Conservation (phyloP, 2,888 invertebrate species). For the Mythimna pallens region DNA sequence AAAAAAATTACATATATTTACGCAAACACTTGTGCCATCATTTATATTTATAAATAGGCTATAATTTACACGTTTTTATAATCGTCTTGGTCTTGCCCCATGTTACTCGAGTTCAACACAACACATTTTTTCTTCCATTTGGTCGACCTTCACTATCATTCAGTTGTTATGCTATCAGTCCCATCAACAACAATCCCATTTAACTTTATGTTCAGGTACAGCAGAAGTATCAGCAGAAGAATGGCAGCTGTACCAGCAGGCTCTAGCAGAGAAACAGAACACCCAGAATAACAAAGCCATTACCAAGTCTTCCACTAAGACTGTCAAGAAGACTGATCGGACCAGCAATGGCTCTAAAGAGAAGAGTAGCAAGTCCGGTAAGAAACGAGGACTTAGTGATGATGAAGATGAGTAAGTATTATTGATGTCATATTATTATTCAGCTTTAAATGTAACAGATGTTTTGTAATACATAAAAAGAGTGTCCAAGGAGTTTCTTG, state of each 20-base stretch:
- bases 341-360: slow-evolving; percentile 49
- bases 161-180: too few species aligned
- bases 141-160: too few species aligned
- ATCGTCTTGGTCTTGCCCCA: too few species aligned
- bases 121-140: too few species aligned
- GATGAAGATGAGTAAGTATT: slow-evolving; percentile 83
- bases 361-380: slow-evolving; percentile 59
- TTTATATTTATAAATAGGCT: too few species aligned
- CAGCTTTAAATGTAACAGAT: neutral
- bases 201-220: slow-evolving; percentile 71
- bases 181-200: too few species aligned
- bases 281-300: slow-evolving; percentile 69
- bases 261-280: slow-evolving; percentile 82
- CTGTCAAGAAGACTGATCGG: slow-evolving; percentile 66
- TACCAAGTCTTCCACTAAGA: slow-evolving; percentile 67
- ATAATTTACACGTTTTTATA: too few species aligned
- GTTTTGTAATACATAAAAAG: too few species aligned
- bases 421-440: neutral
- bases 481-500: too few species aligned
- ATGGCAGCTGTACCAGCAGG: slow-evolving; percentile 88
- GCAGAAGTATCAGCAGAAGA: slow-evolving; percentile 86
- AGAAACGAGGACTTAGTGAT: slow-evolving; percentile 77
- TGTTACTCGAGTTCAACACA: too few species aligned
- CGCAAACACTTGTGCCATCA: too few species aligned
- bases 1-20: too few species aligned